Evolutionary conservation across 2,888 invertebrate species (phyloP), one percentile per base, ranked within the genome.

Genomic region (Arrhopalites spinosus): DNA sequence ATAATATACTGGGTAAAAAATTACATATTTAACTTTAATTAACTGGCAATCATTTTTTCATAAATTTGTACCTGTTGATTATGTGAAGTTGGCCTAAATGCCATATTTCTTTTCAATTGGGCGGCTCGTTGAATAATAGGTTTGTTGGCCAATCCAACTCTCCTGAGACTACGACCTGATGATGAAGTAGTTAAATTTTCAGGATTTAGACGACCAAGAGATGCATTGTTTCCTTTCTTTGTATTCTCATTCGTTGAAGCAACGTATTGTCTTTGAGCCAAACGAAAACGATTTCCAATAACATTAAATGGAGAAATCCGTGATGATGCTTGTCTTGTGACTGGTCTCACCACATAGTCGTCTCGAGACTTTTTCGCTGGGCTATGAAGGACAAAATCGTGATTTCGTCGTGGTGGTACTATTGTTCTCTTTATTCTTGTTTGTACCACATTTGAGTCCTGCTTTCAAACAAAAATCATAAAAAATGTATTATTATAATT

Each of bases 351-450:
- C 2, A 27, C 1, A 15, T 27, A 23, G 3, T 61, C 68, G 36
- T 43, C 29, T 25, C 36, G 27, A 15, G 27, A 50, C 43, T 74
- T 74, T 23, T 59, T 61, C 17, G 36, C 8, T 17, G 74, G 43
- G 27, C 30, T 47, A 50, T 75, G 74, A 8, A 63, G 69, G n/a
- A 75, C 70, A 29, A 75, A 75, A 59, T 75, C 74, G 23, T 47
- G 69, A 63, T 75, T 75, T 30, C 74, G 20, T 36, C 69, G 69
- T 13, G 74, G 74, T 30, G 74, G 74, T 17, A 69, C 50, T n/a
- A 75, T 75, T 25, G 59, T 56, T 50, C 74, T 23, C 29, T 45
- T 59, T 11, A 69, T 36, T 25, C 69, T 30, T 17, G 64, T 30
- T 17, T 27, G 64, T 36, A 36, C 11, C 36, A 36, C 36, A 36